A percentile compares a stretch with the other conserved stretches of the same genome.
Conservation (phyloP, 1,140 invertebrate genomes). For the Hycleus cichorii region DNA sequence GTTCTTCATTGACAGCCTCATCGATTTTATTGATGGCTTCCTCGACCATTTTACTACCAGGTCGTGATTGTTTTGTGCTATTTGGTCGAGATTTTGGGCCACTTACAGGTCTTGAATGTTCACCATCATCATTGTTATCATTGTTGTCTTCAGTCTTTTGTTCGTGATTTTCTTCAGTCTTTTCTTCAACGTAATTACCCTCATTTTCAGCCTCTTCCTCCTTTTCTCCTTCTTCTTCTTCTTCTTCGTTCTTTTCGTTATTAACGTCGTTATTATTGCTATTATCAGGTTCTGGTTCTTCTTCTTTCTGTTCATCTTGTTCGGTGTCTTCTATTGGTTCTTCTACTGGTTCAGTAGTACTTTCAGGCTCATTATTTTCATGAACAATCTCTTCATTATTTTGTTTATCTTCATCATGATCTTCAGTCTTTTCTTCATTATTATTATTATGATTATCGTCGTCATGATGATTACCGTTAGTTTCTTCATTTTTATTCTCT, state of each 20-base stretch:
- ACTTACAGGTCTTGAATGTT: background rate
- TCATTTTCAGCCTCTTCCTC: constrained; percentile 1
- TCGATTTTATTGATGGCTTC: background rate
- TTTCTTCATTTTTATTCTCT: constrained; percentile 35
- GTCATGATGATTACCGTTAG: background rate
- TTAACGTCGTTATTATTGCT: no score
- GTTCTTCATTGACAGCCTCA: background rate
- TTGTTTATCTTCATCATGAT: constrained; percentile 9
- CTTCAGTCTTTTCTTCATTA: constrained; percentile 34
- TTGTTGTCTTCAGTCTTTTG: constrained; percentile 8
- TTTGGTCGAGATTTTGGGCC: background rate
- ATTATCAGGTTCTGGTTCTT: constrained; percentile 15
- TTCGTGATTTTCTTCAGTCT: constrained; percentile 3
- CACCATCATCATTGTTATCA: background rate
- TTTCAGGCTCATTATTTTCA: background rate
- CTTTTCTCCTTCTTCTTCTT: constrained; percentile 34
- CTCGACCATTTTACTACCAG: background rate
- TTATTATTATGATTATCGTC: constrained; percentile 18
- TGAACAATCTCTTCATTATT: background rate
- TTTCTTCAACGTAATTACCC: constrained; percentile 16
- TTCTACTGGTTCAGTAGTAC: background rate
- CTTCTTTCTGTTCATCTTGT: constrained; percentile 18
- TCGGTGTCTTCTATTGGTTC: constrained; percentile 21
- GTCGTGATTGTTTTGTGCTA: background rate
- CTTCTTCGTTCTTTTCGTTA: constrained; percentile 22